A percentile compares a stretch with the other conserved stretches of the same genome.
phyloP scores from a whole-genome alignment of 1,140 invertebrate species.

The Nixonia krombeini region DNA sequence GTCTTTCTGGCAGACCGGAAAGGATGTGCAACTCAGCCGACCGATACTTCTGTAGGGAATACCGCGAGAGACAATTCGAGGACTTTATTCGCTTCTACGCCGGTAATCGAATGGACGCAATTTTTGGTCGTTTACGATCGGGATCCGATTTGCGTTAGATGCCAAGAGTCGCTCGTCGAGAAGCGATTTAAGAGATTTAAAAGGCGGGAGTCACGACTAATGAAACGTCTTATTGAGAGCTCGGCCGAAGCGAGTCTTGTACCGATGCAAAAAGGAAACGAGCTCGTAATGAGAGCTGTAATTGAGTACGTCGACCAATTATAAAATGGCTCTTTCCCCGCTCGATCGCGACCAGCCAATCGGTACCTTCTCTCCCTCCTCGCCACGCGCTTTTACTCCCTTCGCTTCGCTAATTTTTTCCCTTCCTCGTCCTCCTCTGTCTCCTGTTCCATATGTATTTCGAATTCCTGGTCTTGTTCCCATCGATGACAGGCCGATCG shows the following conservation, averaged over 20 bases:
- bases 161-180: too few species aligned
- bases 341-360: constrained; percentile 60
- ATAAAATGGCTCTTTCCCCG: constrained; percentile 58
- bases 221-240: constrained; percentile 50
- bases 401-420: constrained; percentile 26
- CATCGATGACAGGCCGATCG: too few species aligned
- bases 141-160: too few species aligned
- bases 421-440: constrained; percentile 8
- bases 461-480: too few species aligned
- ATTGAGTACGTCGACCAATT: constrained; percentile 67
- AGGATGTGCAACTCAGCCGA: too few species aligned
- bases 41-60: too few species aligned
- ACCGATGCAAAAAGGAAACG: constrained; percentile 57
- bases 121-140: too few species aligned
- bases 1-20: background rate
- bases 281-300: constrained; percentile 66
- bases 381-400: constrained; percentile 22
- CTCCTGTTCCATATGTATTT: constrained; percentile 22
- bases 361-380: constrained; percentile 53
- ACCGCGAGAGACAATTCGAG: too few species aligned
- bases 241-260: constrained; percentile 10
- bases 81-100: too few species aligned
- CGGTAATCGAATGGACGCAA: too few species aligned
- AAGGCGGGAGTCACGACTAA: constrained; percentile 19
- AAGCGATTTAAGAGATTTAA: constrained; percentile 17